phyloP scores from a whole-genome alignment of 2,797 vertebrate genomes.

The Philypnodon macrostomus region DNA sequence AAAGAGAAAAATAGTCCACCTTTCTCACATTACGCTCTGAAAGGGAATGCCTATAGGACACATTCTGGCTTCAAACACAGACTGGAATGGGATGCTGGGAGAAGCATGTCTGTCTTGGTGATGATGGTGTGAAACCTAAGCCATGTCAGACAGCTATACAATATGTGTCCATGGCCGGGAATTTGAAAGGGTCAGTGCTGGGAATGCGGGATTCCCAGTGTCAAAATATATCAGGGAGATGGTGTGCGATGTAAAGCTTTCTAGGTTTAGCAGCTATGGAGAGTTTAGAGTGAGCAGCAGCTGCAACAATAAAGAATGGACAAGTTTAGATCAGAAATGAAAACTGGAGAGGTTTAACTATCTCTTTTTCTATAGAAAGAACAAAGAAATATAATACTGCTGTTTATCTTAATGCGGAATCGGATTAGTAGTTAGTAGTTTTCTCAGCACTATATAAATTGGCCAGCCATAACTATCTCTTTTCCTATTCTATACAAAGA shows the following conservation, averaged over 20 bases:
- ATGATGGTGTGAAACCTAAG: slow-evolving; percentile 59
- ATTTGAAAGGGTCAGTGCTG: slow-evolving; percentile 57
- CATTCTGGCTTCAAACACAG: slow-evolving; percentile 43
- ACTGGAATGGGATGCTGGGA: slow-evolving; percentile 34
- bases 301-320: slow-evolving; percentile 56
- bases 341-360: no score
- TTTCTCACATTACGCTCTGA: slow-evolving; percentile 57
- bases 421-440: no score
- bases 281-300: slow-evolving; percentile 53
- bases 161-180: slow-evolving; percentile 46
- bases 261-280: slow-evolving; percentile 40
- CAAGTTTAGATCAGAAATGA: slow-evolving; percentile 64
- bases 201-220: slow-evolving; percentile 58
- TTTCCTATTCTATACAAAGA: no score
- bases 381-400: no score
- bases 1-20: slow-evolving; percentile 48
- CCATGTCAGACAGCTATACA: slow-evolving; percentile 33
- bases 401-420: no score
- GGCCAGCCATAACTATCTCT: no score
- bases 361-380: no score
- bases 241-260: slow-evolving; percentile 40
- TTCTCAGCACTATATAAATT: no score
- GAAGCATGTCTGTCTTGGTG: slow-evolving; percentile 12
- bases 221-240: slow-evolving; percentile 39
- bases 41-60: slow-evolving; percentile 30